Evolutionary conservation across 2,113 vertebrate species (phyloP).

Genomic region (Antennarius striatus): DNA sequence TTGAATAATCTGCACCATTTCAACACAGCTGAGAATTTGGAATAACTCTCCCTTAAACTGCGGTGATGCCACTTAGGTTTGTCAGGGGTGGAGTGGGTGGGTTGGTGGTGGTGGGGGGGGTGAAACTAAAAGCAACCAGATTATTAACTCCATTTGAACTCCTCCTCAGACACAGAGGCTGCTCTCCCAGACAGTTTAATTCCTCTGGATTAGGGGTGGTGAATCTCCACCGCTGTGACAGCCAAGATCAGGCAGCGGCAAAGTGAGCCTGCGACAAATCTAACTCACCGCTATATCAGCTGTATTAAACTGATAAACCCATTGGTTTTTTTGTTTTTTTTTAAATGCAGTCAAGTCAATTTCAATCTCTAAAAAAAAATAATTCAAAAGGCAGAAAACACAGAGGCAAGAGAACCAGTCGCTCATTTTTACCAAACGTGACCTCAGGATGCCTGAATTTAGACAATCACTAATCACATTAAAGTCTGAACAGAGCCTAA

Average conservation of each 20-base stretch:
- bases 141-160: constrained; percentile 48
- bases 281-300: constrained; percentile 3
- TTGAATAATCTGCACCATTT: too few species aligned
- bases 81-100: constrained; percentile 5
- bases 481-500: too few species aligned
- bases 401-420: too few species aligned
- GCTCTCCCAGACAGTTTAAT: constrained; percentile 41
- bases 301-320: not conserved
- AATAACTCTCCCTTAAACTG: constrained; percentile 14
- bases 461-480: constrained; percentile 1
- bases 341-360: not conserved
- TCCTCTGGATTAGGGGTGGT: constrained; percentile 46
- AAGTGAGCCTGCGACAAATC: constrained; percentile 3
- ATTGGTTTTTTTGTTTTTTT: too few species aligned
- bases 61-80: constrained; percentile 36
- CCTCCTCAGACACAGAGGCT: constrained; percentile 26
- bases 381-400: too few species aligned
- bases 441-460: constrained; percentile 25
- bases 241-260: constrained; percentile 7
- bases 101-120: not conserved
- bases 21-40: too few species aligned
- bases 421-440: constrained; percentile 5
- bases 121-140: constrained; percentile 27
- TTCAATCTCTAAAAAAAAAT: not conserved
- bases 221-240: constrained; percentile 40